phyloP scores from a whole-genome alignment of 2,888 invertebrate genomes.

The Watsonalla cultraria region DNA sequence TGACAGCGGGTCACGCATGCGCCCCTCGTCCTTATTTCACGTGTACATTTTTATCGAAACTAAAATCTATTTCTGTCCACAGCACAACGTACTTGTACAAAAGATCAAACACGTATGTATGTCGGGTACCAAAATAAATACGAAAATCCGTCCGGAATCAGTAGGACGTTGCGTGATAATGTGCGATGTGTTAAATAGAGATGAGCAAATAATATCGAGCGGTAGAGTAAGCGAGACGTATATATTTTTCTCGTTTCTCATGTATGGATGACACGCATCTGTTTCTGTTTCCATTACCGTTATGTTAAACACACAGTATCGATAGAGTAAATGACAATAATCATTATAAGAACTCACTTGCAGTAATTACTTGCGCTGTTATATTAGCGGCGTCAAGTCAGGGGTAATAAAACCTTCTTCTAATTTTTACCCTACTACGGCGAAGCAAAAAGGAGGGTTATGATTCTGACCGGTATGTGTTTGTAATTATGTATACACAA shows the following conservation, averaged over 20 bases:
- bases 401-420: too few species aligned
- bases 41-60: not conserved
- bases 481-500: too few species aligned
- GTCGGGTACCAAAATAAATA: slow-evolving; percentile 29
- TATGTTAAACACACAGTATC: not conserved
- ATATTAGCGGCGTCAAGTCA: too few species aligned
- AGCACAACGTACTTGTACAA: slow-evolving; percentile 11
- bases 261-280: not conserved
- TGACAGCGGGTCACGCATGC: slow-evolving; percentile 24
- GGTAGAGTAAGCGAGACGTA: not conserved
- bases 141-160: slow-evolving; percentile 23
- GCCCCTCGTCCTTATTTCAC: slow-evolving; percentile 3
- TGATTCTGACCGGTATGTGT: too few species aligned
- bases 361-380: too few species aligned
- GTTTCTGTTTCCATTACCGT: too few species aligned
- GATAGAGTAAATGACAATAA: not conserved
- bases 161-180: slow-evolving; percentile 2
- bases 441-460: too few species aligned
- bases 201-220: not conserved
- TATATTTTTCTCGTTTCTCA: not conserved
- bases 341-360: not conserved
- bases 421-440: too few species aligned
- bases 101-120: slow-evolving; percentile 19
- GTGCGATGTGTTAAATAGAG: not conserved
- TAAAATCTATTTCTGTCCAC: not conserved